Conservation (phyloP, 2,888 invertebrate species). For the Prosopocoilus inquinatus region DNA sequence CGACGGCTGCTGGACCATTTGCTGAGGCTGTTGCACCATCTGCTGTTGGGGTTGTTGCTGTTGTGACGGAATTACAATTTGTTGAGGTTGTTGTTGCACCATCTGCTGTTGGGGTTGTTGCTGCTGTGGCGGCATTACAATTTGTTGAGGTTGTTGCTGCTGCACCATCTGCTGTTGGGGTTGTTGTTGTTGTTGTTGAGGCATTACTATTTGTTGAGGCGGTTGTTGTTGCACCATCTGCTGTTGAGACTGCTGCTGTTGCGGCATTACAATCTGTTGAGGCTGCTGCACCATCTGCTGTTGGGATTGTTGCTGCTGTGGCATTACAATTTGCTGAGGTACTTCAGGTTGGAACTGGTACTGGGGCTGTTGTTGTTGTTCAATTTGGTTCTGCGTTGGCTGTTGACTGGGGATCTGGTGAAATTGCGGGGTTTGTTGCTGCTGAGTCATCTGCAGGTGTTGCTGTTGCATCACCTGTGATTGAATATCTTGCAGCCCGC, state of each 20-base stretch:
- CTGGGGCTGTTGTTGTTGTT: conserved; percentile 8
- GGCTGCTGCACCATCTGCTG: conserved; percentile 3
- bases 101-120: conserved; percentile 49
- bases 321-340: conserved; percentile 5
- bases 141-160: not conserved
- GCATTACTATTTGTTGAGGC: conserved; percentile 37
- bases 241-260: conserved; percentile 45
- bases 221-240: conserved; percentile 35
- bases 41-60: conserved; percentile 53
- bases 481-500: conserved; percentile 7
- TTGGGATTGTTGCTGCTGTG: conserved; percentile 24
- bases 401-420: conserved; percentile 4
- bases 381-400: not conserved
- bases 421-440: not conserved
- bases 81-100: conserved; percentile 22
- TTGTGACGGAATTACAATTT: conserved; percentile 38
- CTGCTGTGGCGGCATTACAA: conserved; percentile 20
- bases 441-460: conserved; percentile 2
- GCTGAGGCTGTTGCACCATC: conserved; percentile 23
- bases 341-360: not conserved
- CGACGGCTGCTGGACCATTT: conserved; percentile 9
- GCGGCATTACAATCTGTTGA: conserved; percentile 3
- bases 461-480: conserved; percentile 20
- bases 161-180: conserved; percentile 50
- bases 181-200: conserved; percentile 40